Conservation (phyloP, 2,888 invertebrate genomes). For the Campopleginae sp. region DNA sequence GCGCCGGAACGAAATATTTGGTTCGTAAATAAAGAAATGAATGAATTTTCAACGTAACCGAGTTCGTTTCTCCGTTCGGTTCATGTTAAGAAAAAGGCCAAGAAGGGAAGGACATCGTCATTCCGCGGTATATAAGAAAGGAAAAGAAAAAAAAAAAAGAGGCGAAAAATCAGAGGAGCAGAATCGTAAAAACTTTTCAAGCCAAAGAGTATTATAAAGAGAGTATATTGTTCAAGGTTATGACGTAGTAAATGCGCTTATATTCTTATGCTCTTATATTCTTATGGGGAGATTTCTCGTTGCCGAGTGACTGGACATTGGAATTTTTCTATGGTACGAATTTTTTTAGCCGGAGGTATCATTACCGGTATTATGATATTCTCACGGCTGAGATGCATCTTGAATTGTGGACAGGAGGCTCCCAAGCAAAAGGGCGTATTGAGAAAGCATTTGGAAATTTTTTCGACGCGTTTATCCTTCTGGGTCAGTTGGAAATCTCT, state of each 20-base stretch:
- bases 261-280: slow-evolving; percentile 64
- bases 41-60: background rate
- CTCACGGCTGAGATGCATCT: slow-evolving; percentile 74
- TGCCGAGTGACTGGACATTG: slow-evolving; percentile 58
- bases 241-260: slow-evolving; percentile 77
- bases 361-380: slow-evolving; percentile 80
- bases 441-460: background rate
- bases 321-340: slow-evolving; percentile 55
- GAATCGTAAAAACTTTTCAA: slow-evolving; percentile 39
- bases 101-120: background rate
- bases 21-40: background rate
- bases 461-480: background rate
- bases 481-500: background rate
- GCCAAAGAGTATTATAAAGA: slow-evolving; percentile 46
- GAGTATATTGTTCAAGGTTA: slow-evolving; percentile 71
- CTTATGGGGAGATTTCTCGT: slow-evolving; percentile 53
- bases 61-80: background rate
- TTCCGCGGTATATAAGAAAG: slow-evolving; percentile 15
- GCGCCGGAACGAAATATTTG: background rate
- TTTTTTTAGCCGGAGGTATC: slow-evolving; percentile 76
- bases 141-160: background rate
- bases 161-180: slow-evolving; percentile 5
- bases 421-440: background rate
- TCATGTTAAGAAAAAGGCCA: background rate
- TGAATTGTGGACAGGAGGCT: slow-evolving; percentile 10